A percentile compares a stretch with the other conserved stretches of the same genome.
phyloP scores from a whole-genome alignment of 2,888 invertebrate species.

The Alcis repandata region DNA sequence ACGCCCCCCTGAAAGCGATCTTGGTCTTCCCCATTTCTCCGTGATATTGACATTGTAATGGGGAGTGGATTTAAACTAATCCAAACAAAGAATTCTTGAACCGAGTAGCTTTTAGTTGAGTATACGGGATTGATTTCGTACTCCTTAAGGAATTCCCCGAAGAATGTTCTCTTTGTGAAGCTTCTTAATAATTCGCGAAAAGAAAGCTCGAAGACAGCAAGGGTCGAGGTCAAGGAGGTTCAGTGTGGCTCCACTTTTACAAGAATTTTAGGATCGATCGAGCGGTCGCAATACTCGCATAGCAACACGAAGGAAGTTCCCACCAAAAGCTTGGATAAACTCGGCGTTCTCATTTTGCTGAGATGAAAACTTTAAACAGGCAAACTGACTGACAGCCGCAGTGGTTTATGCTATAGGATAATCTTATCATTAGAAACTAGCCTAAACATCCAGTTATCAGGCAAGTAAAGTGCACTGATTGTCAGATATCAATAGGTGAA shows the following conservation, averaged over 20 bases:
- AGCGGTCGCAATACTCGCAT: slow-evolving; percentile 5
- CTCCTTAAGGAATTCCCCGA: not conserved
- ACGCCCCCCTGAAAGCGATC: slow-evolving; percentile 62
- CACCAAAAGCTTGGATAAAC: not conserved
- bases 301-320: not conserved
- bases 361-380: not conserved
- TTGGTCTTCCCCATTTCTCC: slow-evolving; percentile 51
- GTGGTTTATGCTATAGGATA: not conserved
- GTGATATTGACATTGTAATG: slow-evolving; percentile 51
- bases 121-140: not conserved
- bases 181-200: slow-evolving; percentile 4
- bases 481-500: slow-evolving; percentile 1
- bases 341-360: not conserved
- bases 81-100: slow-evolving; percentile 9
- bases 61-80: slow-evolving; percentile 26
- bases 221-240: slow-evolving; percentile 21
- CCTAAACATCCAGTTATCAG: not conserved
- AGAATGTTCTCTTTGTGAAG: not conserved
- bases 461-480: slow-evolving; percentile 17
- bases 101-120: not conserved
- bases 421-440: slow-evolving; percentile 3
- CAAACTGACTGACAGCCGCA: not conserved
- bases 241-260: not conserved
- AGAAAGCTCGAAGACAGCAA: slow-evolving; percentile 22
- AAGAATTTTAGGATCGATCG: slow-evolving; percentile 22